phyloP scores from a whole-genome alignment of 2,888 invertebrate genomes.

The Drosophila affinis region DNA sequence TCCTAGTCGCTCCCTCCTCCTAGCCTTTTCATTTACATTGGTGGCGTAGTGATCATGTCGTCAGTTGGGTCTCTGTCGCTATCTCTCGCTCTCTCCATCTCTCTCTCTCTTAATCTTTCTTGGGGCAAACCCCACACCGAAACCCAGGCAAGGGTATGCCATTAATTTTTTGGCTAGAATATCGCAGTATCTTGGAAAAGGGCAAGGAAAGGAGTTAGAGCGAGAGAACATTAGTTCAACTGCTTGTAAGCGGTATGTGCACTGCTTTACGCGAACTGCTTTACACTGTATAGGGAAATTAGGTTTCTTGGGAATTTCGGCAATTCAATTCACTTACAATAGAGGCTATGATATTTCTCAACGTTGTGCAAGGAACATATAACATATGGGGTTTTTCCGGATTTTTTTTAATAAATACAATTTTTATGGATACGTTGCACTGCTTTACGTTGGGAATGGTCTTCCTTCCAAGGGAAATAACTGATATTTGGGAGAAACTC shows the following conservation, averaged over 20 bases:
- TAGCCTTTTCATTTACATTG: conserved; percentile 45
- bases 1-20: conserved; percentile 8
- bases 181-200: background rate
- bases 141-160: background rate
- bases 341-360: too few species aligned
- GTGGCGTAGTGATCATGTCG: conserved; percentile 62
- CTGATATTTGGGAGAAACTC: too few species aligned
- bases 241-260: background rate
- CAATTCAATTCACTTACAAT: too few species aligned
- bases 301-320: background rate
- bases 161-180: background rate
- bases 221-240: background rate
- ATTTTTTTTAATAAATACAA: too few species aligned
- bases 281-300: background rate
- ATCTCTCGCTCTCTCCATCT: background rate
- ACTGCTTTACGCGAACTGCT: background rate
- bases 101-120: conserved; percentile 16
- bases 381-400: too few species aligned
- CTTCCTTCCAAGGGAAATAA: too few species aligned
- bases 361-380: too few species aligned
- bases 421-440: too few species aligned
- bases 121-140: background rate
- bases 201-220: too few species aligned
- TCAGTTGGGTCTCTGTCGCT: conserved; percentile 24
- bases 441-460: too few species aligned